Conservation (phyloP, 2,113 vertebrate species). For the Microtus ochrogaster region DNA sequence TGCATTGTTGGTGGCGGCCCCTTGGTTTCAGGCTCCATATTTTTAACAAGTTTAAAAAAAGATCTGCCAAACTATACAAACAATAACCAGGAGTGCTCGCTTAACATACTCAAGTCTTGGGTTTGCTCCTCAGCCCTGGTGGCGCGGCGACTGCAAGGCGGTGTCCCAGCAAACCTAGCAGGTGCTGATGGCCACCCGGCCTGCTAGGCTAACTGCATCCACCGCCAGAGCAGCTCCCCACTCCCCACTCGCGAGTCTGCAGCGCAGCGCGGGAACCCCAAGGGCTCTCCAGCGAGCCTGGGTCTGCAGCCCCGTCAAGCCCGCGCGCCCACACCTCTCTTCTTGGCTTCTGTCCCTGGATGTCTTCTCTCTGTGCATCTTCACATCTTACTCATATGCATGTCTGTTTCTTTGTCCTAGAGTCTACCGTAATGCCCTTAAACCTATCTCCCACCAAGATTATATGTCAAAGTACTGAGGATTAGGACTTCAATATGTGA, state of each 20-base stretch:
- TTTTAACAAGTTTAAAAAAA: slow-evolving; percentile 66
- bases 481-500: background rate
- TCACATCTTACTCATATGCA: background rate
- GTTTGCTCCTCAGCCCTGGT: background rate
- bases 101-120: background rate
- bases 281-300: no score
- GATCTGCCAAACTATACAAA: slow-evolving; percentile 47
- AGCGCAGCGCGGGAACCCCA: no score
- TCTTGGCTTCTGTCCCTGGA: background rate
- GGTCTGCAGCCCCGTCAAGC: no score
- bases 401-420: background rate
- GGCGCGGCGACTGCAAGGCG: no score
- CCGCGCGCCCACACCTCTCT: no score
- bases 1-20: background rate
- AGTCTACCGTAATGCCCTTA: background rate
- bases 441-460: background rate
- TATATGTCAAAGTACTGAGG: background rate
- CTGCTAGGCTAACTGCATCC: no score
- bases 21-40: slow-evolving; percentile 72
- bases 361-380: background rate
- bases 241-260: no score
- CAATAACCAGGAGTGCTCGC: background rate
- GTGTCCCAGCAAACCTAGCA: no score
- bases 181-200: no score
- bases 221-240: no score